phyloP scores from a whole-genome alignment of 2,888 invertebrate species.

The Spisula solida region DNA sequence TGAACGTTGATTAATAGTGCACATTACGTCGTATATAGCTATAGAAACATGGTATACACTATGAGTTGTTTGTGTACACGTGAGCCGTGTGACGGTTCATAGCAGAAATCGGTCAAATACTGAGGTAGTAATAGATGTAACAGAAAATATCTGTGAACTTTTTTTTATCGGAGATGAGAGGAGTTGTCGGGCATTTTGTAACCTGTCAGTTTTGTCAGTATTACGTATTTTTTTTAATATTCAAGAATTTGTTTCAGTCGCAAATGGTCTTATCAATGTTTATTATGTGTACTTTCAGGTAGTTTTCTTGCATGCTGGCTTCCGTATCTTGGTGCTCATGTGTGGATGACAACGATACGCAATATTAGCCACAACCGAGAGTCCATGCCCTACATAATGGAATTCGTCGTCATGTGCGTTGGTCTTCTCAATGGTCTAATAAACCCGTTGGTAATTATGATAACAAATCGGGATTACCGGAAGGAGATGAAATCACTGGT shows the following conservation, averaged over 20 bases:
- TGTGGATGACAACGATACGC: constrained; percentile 64
- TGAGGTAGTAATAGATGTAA: no score
- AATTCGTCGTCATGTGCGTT: constrained; percentile 78
- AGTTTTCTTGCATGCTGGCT: constrained; percentile 69
- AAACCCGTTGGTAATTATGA: constrained; percentile 79
- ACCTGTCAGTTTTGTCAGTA: no score
- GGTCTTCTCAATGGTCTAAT: constrained; percentile 80
- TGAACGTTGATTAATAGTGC: background rate
- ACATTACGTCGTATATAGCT: background rate
- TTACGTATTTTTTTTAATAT: no score
- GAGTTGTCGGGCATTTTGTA: no score
- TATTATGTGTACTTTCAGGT: constrained; percentile 62
- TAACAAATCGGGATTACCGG: constrained; percentile 77
- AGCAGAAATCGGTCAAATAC: no score
- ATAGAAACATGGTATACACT: background rate
- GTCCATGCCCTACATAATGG: constrained; percentile 78
- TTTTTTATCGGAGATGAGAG: no score
- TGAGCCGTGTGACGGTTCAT: background rate
- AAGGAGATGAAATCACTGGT: constrained; percentile 55
- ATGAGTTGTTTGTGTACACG: no score
- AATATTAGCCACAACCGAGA: constrained; percentile 56
- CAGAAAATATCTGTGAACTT: no score
- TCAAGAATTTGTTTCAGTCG: no score
- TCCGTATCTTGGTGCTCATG: constrained; percentile 65
- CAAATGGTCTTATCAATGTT: no score